Base-by-base conservation (phyloP, 2,888 invertebrate genomes). In the Bruchidius siliquastri region DNA sequence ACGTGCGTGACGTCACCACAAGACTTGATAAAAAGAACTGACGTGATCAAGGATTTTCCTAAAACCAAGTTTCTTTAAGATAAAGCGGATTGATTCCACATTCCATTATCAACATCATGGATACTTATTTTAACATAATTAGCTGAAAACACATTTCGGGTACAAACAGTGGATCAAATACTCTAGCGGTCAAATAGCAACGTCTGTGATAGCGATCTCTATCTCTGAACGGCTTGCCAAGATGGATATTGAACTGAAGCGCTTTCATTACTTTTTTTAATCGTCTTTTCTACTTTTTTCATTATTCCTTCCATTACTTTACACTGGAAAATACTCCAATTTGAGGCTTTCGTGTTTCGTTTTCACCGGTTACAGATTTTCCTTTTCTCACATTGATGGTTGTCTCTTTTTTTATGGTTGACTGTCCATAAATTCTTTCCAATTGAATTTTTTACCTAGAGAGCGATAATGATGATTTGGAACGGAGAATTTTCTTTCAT, bases 171-270 rank as follows among this genome's bases (percentile, higher is more conserved):
- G 13, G 18, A 49, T 13, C 18, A 1, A 49, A 49, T 49, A 49
- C 6, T 49, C 49, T 49, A 49, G 49, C 6, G 18, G 49, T 13
- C 13, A 49, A 49, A 49, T 49, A 49, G 49, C 2, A 26, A 26
- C 3, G 49, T 49, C 49, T 49, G 49, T 49, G 49, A 49, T 49
- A 49, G 13, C 49, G 49, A 49, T 49, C 49, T 49, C 79, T 79
- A 80, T 81, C 80, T 79, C 78, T 76, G 76, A 73, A 74, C 74
- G 74, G 74, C 74, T 72, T 73, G 75, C 74, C 71, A 71, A 74
- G 74, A 74, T 75, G 75, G 76, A 76, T 77, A 76, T 76, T 73
- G 75, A 77, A 76, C 74, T 69, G 75, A 67, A 77, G 74, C 66
- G 76, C 72, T 76, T 75, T 74, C 76, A 76, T 74, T 77, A 74